Conservation (phyloP, 2,797 vertebrate genomes). For the Parauchenoglanis punctatus region DNA sequence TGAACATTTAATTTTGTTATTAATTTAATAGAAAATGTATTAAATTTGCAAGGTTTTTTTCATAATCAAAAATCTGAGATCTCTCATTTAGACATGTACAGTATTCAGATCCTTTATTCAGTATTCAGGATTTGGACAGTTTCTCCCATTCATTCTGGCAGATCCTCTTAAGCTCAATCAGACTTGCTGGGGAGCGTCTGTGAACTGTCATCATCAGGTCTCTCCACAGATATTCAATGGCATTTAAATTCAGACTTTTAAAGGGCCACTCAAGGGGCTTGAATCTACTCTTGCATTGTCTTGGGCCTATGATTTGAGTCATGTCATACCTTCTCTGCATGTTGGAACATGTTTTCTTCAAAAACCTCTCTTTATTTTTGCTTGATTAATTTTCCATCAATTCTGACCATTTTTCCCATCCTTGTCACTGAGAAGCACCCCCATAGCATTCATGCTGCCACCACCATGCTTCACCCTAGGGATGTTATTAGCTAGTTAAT, state of each 20-base stretch:
- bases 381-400: not conserved
- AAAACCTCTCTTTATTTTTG: not conserved
- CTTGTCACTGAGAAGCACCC: not conserved
- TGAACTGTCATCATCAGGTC: not conserved
- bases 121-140: not conserved
- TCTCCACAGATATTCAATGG: not conserved
- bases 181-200: not conserved
- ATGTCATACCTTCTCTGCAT: not conserved
- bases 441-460: not conserved
- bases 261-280: not conserved
- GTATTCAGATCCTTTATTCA: not conserved
- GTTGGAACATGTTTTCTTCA: not conserved
- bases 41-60: not conserved
- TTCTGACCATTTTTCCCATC: not conserved
- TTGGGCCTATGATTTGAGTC: not conserved
- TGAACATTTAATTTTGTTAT: not conserved
- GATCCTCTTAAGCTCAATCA: not conserved
- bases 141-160: not conserved
- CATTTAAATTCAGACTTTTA: not conserved
- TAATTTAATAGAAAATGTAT: not conserved
- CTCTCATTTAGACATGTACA: not conserved
- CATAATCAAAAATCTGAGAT: not conserved
- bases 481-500: not conserved
- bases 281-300: not conserved
- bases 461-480: not conserved